phyloP scores from a whole-genome alignment of 2,113 vertebrate species.

The Struthio camelus region DNA sequence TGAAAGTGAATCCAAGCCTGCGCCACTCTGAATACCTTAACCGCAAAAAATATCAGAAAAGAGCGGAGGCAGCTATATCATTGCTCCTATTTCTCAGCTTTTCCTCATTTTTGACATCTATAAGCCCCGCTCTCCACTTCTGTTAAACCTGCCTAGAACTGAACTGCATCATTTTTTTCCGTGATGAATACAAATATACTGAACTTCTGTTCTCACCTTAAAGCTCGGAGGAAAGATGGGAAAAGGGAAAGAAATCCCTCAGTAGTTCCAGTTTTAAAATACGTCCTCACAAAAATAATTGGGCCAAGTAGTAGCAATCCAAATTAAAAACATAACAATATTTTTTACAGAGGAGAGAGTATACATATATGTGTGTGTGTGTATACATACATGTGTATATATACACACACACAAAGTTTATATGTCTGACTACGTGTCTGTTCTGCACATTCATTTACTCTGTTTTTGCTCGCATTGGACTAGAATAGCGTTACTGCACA shows the following conservation, averaged over 20 bases:
- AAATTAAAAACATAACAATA: background rate
- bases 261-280: accelerated
- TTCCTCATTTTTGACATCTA: background rate
- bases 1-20: background rate
- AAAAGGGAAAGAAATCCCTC: background rate
- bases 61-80: background rate
- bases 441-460: background rate
- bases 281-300: background rate
- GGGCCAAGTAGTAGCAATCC: background rate
- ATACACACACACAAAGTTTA: background rate
- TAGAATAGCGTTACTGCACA: background rate
- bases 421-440: accelerated
- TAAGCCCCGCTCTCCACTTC: background rate
- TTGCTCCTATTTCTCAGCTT: background rate
- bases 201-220: background rate
- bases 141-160: background rate
- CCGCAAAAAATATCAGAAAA: background rate
- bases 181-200: background rate
- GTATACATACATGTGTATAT: background rate
- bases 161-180: background rate
- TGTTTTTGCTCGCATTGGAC: background rate
- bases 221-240: background rate
- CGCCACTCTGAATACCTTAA: background rate
- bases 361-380: too few relatives aligned
- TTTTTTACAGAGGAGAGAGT: background rate